A percentile compares a stretch with the other conserved stretches of the same genome.
Conservation (phyloP, 2,113 vertebrate genomes). For the Apteryx mantelli region DNA sequence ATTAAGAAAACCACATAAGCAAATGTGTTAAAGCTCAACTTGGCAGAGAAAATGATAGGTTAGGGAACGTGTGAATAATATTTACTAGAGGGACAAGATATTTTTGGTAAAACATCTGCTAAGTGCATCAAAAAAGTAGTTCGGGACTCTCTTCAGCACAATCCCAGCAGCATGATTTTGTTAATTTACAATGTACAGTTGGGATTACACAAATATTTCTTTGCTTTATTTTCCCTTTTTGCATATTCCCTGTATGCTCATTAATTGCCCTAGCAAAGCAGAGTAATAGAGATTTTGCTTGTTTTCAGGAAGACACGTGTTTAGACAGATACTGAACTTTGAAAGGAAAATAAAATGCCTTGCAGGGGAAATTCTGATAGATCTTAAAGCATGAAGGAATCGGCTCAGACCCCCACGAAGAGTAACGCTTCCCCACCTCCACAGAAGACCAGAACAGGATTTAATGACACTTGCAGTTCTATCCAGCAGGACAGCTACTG, state of each 20-base stretch:
- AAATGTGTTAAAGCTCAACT: not conserved
- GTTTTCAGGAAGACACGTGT: not conserved
- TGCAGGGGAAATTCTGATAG: not conserved
- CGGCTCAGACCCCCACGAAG: not conserved
- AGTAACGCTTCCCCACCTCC: not conserved
- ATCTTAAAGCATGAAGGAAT: not conserved
- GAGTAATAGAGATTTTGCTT: slow-evolving; percentile 37
- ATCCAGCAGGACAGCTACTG: not conserved
- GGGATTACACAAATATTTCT: slow-evolving; percentile 61
- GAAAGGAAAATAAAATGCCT: slow-evolving; percentile 11
- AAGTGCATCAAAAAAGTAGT: slow-evolving; percentile 25
- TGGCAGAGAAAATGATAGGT: not conserved
- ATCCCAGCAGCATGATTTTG: slow-evolving; percentile 55
- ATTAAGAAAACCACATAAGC: not conserved
- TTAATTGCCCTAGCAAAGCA: slow-evolving; percentile 36
- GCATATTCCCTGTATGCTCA: slow-evolving; percentile 11
- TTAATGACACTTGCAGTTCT: not conserved
- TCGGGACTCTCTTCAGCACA: not conserved
- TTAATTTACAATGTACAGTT: slow-evolving; percentile 6
- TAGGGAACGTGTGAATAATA: slow-evolving; percentile 54
- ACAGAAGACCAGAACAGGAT: not conserved
- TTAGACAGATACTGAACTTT: slow-evolving; percentile 50
- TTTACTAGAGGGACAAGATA: slow-evolving; percentile 25
- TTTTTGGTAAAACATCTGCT: slow-evolving; percentile 63
- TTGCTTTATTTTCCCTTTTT: slow-evolving; percentile 61